Evolutionary conservation across 92 coral and sea anemone species (phyloP).

Genomic region (Zoanthus sansibaricus): DNA sequence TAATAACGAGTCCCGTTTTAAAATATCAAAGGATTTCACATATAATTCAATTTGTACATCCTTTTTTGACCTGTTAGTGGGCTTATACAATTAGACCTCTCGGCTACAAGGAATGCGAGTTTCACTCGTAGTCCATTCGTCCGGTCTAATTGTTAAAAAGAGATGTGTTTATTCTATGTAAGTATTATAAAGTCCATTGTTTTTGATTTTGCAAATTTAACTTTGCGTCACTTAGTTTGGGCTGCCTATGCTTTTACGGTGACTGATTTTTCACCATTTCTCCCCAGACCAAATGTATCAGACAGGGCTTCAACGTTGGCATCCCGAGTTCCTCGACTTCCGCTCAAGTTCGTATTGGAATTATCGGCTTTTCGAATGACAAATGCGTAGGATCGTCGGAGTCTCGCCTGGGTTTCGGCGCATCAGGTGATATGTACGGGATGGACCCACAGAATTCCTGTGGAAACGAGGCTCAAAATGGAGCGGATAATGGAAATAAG

Average conservation of each 20-base stretch:
- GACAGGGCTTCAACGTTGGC: slow-evolving; percentile 76
- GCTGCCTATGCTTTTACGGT: background rate
- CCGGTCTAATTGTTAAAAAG: too few relatives aligned
- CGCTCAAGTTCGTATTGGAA: slow-evolving; percentile 63
- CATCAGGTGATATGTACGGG: slow-evolving; percentile 53
- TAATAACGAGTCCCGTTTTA: too few relatives aligned
- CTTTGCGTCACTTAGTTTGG: background rate
- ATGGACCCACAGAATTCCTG: slow-evolving; percentile 53
- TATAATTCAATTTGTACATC: too few relatives aligned
- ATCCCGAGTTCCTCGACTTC: background rate
- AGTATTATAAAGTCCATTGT: too few relatives aligned
- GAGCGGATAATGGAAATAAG: slow-evolving; percentile 27
- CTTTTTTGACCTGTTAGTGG: too few relatives aligned
- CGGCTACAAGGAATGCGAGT: too few relatives aligned
- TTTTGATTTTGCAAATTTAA: too few relatives aligned
- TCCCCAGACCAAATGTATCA: slow-evolving; percentile 58
- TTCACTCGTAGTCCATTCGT: too few relatives aligned
- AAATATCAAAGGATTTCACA: too few relatives aligned
- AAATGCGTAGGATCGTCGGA: slow-evolving; percentile 38
- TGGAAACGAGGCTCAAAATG: slow-evolving; percentile 58
- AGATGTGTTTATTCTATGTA: too few relatives aligned
- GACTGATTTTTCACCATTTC: background rate
- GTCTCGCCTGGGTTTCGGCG: slow-evolving; percentile 68
- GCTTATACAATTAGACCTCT: too few relatives aligned
- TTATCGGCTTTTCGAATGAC: slow-evolving; percentile 40